Conservation (phyloP, 1,140 invertebrate genomes). For the Pachyrhynchus sulphureomaculatus region DNA sequence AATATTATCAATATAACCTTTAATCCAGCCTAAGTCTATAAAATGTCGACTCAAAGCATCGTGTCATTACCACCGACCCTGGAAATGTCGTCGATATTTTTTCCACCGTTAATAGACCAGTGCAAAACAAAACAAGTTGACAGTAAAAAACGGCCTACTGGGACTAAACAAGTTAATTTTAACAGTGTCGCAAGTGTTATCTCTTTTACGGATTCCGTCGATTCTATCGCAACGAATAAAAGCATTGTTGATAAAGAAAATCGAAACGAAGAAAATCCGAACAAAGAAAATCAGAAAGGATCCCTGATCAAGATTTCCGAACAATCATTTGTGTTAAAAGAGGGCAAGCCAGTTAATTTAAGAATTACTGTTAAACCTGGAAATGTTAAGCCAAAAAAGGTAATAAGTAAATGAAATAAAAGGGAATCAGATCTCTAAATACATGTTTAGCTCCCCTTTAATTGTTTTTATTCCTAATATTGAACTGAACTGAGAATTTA, state of each 20-base stretch:
- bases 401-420: background rate
- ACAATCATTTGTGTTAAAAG: slow-evolving; percentile 37
- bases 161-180: slow-evolving; percentile 23
- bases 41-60: slow-evolving; percentile 45
- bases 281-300: background rate
- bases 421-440: background rate
- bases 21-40: too few relatives aligned
- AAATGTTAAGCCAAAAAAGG: slow-evolving; percentile 4
- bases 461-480: background rate
- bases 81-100: slow-evolving; percentile 38
- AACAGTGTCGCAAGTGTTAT: slow-evolving; percentile 22
- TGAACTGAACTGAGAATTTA: too few relatives aligned
- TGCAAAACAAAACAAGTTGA: background rate
- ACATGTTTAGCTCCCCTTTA: background rate
- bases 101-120: slow-evolving; percentile 17
- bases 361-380: slow-evolving; percentile 39
- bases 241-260: background rate
- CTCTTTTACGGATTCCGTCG: slow-evolving; percentile 12
- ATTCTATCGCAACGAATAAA: background rate
- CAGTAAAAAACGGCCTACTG: slow-evolving; percentile 2
- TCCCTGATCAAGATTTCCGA: slow-evolving; percentile 38
- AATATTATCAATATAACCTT: too few relatives aligned
- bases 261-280: background rate
- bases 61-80: slow-evolving; percentile 41
- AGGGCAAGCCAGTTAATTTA: slow-evolving; percentile 43